Evolutionary conservation across 2,888 invertebrate genomes (phyloP).

Genomic region (Crematogaster levior): DNA sequence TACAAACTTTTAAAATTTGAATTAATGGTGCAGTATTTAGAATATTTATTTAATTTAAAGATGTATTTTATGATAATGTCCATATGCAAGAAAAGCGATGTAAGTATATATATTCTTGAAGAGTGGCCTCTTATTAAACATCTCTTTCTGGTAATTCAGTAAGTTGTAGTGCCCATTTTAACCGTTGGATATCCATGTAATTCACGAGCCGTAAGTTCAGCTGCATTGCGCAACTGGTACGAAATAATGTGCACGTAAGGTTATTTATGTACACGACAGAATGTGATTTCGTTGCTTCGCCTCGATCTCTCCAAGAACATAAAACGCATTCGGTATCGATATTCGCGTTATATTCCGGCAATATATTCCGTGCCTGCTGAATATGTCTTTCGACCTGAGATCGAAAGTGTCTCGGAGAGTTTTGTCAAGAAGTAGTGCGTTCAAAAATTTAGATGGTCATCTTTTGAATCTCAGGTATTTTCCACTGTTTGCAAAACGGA

Average conservation of each 20-base stretch:
- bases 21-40: background rate
- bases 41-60: background rate
- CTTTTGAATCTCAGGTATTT: conserved; percentile 27
- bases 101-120: background rate
- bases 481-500: background rate
- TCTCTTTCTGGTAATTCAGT: conserved; percentile 45
- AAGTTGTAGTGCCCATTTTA: conserved; percentile 16
- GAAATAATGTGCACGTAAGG: conserved; percentile 61
- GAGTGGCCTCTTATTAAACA: conserved; percentile 38
- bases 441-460: conserved; percentile 46
- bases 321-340: conserved; percentile 65
- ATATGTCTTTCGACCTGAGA: conserved; percentile 43
- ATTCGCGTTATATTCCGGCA: conserved; percentile 62
- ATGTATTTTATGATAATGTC: background rate
- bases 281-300: conserved; percentile 36
- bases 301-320: conserved; percentile 55
- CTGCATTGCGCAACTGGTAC: conserved; percentile 39
- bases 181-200: conserved; percentile 48
- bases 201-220: conserved; percentile 51
- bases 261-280: conserved; percentile 65
- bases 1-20: background rate
- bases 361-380: conserved; percentile 51
- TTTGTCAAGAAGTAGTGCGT: conserved; percentile 27
- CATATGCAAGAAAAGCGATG: background rate
- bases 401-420: conserved; percentile 37